Evolutionary conservation across 1,140 invertebrate genomes (phyloP), one percentile per base, ranked within the genome.

Genomic region (Arctopsyche grandis): DNA sequence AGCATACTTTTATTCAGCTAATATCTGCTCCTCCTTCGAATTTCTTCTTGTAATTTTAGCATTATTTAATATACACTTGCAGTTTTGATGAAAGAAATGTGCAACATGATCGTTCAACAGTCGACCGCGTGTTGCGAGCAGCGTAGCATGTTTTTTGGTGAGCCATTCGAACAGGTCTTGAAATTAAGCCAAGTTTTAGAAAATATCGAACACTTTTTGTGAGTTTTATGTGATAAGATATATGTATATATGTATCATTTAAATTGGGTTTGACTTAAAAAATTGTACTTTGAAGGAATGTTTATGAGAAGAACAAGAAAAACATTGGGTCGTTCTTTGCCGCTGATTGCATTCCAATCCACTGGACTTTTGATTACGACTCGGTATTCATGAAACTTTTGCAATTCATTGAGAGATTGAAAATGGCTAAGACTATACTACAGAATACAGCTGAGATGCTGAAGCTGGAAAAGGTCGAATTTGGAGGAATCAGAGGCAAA

Each of bases 391-490:
- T 91, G 84, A 85, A 93, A 44, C 91, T 92, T 83, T 89, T 93
- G 80, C 88, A 90, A 69, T 95, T 93, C 86, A 86, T 92, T 78
- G 88, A 92, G 52, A 86, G 93, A 71, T 87, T 91, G 0, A 84
- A 84, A 77, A 86, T 90, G 85, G 89, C 91, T 9, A 86, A 95
- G 89, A 84, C 88, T 4, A 90, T 97, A 82, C 91, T 96, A 79
- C 90, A 93, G 56, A 91, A 92, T 0, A 92, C 92, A 0, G 86
- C 92, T 5, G 95, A 97, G 85, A 96, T 96, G 84, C 85, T 93
- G n/a, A 96, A 96, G 85, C 85, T 97, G 69, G 96, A 97, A 86
- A 95, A 94, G 85, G 90, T 97, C 9, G 96, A 97, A 87, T 91
- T 97, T 79, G 93, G 92, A 70, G 94, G 95, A 0, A 88, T 95